phyloP scores from a whole-genome alignment of 1,140 invertebrate species.

The Agrilus planipennis region DNA sequence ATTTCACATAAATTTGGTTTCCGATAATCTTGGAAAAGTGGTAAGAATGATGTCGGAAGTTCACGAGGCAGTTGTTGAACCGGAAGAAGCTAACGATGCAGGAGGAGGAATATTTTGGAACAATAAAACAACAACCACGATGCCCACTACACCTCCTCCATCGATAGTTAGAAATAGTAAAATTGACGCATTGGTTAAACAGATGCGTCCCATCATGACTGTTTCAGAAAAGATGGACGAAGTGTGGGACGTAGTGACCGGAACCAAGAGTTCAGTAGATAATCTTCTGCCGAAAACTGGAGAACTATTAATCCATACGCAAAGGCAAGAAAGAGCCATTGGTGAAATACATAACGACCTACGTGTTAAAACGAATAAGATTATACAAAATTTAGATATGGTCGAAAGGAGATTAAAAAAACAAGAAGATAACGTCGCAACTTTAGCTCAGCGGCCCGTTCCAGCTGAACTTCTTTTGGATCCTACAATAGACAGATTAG shows the following conservation, averaged over 20 bases:
- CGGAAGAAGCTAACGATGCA: constrained; percentile 17
- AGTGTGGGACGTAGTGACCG: constrained; percentile 77
- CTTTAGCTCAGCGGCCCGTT: constrained; percentile 55
- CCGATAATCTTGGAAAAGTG: constrained; percentile 65
- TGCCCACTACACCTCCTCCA: constrained; percentile 43
- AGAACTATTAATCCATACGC: constrained; percentile 70
- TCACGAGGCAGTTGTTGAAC: constrained; percentile 65
- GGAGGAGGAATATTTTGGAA: constrained; percentile 35
- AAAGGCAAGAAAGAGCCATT: constrained; percentile 74
- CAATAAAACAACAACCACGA: constrained; percentile 34
- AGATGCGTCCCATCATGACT: constrained; percentile 70
- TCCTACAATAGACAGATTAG: constrained; percentile 61
- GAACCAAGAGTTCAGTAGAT: constrained; percentile 74
- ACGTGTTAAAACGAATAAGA: constrained; percentile 68
- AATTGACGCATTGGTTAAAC: constrained; percentile 61
- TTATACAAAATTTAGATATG: constrained; percentile 75
- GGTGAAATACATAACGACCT: constrained; percentile 77
- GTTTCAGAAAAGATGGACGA: constrained; percentile 82
- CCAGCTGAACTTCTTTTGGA: constrained; percentile 57
- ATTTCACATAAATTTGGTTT: constrained; percentile 71
- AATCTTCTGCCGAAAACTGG: constrained; percentile 75
- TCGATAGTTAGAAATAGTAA: constrained; percentile 50
- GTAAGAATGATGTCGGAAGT: constrained; percentile 66
- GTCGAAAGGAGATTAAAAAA: constrained; percentile 73
- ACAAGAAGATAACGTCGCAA: constrained; percentile 64